Evolutionary conservation across 2,888 invertebrate species (phyloP).

Genomic region (Drosophila affinis): DNA sequence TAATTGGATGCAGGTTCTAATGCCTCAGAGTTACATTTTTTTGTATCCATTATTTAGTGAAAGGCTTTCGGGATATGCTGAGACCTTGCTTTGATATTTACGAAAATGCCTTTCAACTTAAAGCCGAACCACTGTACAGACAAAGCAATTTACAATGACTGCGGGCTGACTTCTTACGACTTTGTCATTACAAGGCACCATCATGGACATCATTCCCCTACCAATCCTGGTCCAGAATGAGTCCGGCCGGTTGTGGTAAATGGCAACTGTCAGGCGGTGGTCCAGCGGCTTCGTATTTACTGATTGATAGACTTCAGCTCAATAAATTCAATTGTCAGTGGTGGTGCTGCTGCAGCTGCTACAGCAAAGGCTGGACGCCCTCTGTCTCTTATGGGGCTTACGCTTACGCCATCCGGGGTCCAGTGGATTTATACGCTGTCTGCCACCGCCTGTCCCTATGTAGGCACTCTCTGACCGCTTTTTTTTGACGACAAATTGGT

Average conservation of each 20-base stretch:
- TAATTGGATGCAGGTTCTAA: constrained; percentile 28
- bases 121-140: constrained; percentile 30
- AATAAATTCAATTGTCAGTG: constrained; percentile 76
- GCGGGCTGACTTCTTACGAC: constrained; percentile 38
- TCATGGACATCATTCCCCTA: constrained; percentile 2
- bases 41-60: constrained; percentile 19
- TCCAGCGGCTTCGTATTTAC: constrained; percentile 66
- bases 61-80: neutral
- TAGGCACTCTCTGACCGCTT: constrained; percentile 29
- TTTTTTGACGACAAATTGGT: constrained; percentile 64
- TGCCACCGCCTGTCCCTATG: constrained; percentile 15
- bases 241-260: neutral
- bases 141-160: constrained; percentile 12
- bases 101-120: neutral
- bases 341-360: constrained; percentile 25
- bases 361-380: constrained; percentile 3
- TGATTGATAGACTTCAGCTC: constrained; percentile 72
- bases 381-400: neutral
- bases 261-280: constrained; percentile 20
- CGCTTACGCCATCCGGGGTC: constrained; percentile 17
- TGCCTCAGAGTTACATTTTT: neutral
- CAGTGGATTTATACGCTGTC: constrained; percentile 57
- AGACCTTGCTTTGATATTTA: neutral
- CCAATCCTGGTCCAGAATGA: neutral
- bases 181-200: constrained; percentile 51